These are phyloP conservation scores for Glaucopsyche alexis DNA, from an alignment of 2,888 invertebrate species.

Conservation along the genomic window DNA sequence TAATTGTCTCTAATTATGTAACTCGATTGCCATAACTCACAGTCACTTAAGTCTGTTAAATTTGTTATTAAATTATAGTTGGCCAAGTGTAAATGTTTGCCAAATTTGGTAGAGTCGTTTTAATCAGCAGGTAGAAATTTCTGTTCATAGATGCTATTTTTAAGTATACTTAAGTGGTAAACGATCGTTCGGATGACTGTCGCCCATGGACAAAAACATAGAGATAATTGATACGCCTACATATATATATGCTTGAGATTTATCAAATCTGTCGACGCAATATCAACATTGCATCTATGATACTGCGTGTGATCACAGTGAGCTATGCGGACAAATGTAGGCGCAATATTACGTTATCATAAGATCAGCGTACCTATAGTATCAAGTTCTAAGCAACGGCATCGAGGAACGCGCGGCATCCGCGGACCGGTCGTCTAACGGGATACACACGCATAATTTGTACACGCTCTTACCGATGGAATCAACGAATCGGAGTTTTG, in stretches of 20 bases:
- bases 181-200: no score
- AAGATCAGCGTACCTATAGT: conserved; percentile 9
- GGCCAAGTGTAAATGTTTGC: not conserved
- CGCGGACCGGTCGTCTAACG: conserved; percentile 63
- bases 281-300: not conserved
- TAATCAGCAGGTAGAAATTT: not conserved
- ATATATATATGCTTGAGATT: not conserved
- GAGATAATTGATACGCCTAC: not conserved
- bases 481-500: conserved; percentile 35
- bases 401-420: conserved; percentile 53
- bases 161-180: not conserved
- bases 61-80: not conserved
- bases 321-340: not conserved
- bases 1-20: conserved; percentile 2
- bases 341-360: not conserved
- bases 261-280: not conserved
- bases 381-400: conserved; percentile 29
- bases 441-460: conserved; percentile 47
- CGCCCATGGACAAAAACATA: not conserved
- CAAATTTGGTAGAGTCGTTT: not conserved
- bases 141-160: not conserved
- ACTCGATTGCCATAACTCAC: conserved; percentile 6
- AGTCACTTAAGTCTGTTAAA: not conserved
- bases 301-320: not conserved
- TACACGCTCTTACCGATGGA: conserved; percentile 32